phyloP scores from a whole-genome alignment of 2,888 invertebrate species.

The Morpho achilles region DNA sequence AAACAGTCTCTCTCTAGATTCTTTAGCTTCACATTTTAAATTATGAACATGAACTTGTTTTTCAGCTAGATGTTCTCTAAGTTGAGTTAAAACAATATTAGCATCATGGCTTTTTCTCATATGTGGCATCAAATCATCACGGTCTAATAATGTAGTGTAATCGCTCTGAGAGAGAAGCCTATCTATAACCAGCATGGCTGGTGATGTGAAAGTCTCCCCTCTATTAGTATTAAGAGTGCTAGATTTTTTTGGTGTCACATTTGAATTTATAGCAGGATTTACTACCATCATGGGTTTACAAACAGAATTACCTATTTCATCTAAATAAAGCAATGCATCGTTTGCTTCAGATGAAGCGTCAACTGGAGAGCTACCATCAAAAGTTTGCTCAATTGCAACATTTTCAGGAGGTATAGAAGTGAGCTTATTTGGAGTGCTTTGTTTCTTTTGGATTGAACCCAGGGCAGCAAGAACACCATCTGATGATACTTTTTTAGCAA shows the following conservation, averaged over 20 bases:
- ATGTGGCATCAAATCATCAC: constrained; percentile 43
- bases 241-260: constrained; percentile 51
- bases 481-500: constrained; percentile 59
- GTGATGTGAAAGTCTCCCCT: constrained; percentile 67
- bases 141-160: constrained; percentile 47
- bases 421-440: constrained; percentile 55
- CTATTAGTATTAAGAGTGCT: constrained; percentile 55
- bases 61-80: constrained; percentile 76
- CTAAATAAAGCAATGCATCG: constrained; percentile 32
- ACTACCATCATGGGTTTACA: constrained; percentile 71
- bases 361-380: too few relatives aligned
- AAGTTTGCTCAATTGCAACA: too few relatives aligned
- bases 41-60: constrained; percentile 75
- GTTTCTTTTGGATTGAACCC: constrained; percentile 47
- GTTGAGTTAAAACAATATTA: constrained; percentile 54
- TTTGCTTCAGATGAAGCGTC: constrained; percentile 37
- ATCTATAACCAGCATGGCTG: constrained; percentile 75
- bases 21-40: constrained; percentile 68
- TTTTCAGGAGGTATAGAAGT: constrained; percentile 13
- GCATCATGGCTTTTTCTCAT: constrained; percentile 51
- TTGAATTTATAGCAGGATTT: constrained; percentile 61
- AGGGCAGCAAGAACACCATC: constrained; percentile 55
- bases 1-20: constrained; percentile 65
- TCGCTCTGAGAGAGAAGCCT: constrained; percentile 66
- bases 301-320: constrained; percentile 44